These are phyloP conservation scores for Campoletis raptor DNA, from an alignment of 2,888 invertebrate species.

Conservation along the genomic window DNA sequence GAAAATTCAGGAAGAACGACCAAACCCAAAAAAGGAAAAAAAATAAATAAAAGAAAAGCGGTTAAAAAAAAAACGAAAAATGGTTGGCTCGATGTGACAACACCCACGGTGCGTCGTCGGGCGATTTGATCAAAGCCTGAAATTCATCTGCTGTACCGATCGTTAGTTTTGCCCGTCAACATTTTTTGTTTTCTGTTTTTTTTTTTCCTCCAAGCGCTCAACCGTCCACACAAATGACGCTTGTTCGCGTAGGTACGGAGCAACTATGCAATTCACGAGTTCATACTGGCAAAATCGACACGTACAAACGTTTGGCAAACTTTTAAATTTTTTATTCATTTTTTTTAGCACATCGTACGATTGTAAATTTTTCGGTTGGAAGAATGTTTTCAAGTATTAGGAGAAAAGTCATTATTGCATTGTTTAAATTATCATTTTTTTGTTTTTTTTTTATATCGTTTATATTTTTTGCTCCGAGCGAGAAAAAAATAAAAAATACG, in stretches of 20 bases:
- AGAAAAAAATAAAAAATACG: no score
- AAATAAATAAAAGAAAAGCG: not conserved
- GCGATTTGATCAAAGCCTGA: constrained; percentile 52
- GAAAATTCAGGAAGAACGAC: not conserved
- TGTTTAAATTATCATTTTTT: no score
- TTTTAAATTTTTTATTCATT: not conserved
- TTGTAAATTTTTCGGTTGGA: constrained; percentile 2
- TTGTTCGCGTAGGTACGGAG: not conserved
- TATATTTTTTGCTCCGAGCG: no score
- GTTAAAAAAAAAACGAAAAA: constrained; percentile 9
- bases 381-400: not conserved
- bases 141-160: constrained; percentile 45
- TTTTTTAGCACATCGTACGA: not conserved
- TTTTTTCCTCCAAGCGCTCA: not conserved
- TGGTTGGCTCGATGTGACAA: constrained; percentile 31
- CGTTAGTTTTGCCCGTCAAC: constrained; percentile 24
- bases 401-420: not conserved
- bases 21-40: not conserved
- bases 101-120: constrained; percentile 19
- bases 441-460: no score
- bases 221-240: constrained; percentile 36
- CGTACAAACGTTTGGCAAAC: not conserved
- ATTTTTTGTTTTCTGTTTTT: constrained; percentile 31
- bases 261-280: not conserved
- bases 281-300: not conserved